Evolutionary conservation across 2,888 invertebrate genomes (phyloP).

Genomic region (Habrosyne pyritoides): DNA sequence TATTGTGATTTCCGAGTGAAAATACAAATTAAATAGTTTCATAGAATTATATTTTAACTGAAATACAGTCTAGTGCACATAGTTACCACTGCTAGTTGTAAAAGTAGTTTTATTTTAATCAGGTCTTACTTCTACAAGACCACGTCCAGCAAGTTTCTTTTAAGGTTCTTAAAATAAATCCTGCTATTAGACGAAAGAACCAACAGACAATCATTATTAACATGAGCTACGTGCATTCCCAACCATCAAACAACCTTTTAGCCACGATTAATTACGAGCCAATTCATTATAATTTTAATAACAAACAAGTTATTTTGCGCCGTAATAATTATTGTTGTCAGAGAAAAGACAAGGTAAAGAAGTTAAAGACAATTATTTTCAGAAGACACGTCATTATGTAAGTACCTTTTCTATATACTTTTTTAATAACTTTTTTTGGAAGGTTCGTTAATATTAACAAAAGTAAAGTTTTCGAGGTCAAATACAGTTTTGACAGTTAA

Average conservation of each 20-base stretch:
- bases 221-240: slow-evolving; percentile 66
- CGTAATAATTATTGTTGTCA: slow-evolving; percentile 56
- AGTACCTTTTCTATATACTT: slow-evolving; percentile 42
- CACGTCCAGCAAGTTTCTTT: slow-evolving; percentile 34
- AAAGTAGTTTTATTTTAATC: not conserved
- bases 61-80: not conserved
- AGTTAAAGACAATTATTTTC: slow-evolving; percentile 61
- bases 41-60: not conserved
- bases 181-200: slow-evolving; percentile 13
- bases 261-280: slow-evolving; percentile 47
- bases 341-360: slow-evolving; percentile 69
- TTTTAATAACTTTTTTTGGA: slow-evolving; percentile 4
- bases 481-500: too few relatives aligned
- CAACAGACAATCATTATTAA: slow-evolving; percentile 40
- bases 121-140: slow-evolving; percentile 36
- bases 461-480: too few relatives aligned
- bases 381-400: slow-evolving; percentile 72
- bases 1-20: not conserved
- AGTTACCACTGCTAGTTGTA: not conserved
- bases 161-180: slow-evolving; percentile 17
- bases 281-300: slow-evolving; percentile 35
- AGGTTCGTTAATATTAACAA: not conserved
- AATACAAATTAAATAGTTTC: not conserved
- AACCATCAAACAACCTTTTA: slow-evolving; percentile 49
- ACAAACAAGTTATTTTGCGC: slow-evolving; percentile 51